These are phyloP conservation scores for Balearica regulorum DNA, from an alignment of 2,797 vertebrate species.

Conservation along the genomic window DNA sequence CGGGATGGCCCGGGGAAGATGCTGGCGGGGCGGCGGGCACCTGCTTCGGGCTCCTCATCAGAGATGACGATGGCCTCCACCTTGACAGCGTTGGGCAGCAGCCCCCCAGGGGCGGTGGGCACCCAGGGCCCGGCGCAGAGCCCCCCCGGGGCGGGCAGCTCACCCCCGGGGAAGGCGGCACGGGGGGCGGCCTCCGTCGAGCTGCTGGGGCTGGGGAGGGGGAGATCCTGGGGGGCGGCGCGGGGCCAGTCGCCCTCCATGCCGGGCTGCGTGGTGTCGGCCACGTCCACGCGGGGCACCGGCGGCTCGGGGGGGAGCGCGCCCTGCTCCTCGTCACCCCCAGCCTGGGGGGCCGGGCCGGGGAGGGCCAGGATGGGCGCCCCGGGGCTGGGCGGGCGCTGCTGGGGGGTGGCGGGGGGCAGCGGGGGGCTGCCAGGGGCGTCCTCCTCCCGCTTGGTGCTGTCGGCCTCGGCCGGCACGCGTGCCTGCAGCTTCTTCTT, in stretches of 20 bases:
- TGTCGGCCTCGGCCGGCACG: slow-evolving; percentile 88
- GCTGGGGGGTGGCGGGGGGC: slow-evolving; percentile 45
- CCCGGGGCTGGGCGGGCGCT: background rate
- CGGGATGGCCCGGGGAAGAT: background rate
- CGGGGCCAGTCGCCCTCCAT: slow-evolving; percentile 75
- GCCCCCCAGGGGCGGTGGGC: background rate
- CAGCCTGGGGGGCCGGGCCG: background rate
- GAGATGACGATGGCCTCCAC: slow-evolving; percentile 94
- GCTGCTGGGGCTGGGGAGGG: slow-evolving; percentile 87
- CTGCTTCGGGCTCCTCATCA: slow-evolving; percentile 85
- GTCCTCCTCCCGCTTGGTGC: slow-evolving; percentile 85
- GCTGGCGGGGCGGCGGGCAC: background rate
- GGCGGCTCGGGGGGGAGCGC: background rate
- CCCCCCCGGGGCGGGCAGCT: background rate
- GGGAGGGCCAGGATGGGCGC: background rate
- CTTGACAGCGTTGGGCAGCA: slow-evolving; percentile 76
- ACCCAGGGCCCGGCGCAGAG: background rate
- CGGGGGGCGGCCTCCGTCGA: slow-evolving; percentile 79
- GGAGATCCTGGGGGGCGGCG: slow-evolving; percentile 46
- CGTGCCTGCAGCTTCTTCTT: slow-evolving; percentile 88
- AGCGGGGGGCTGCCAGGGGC: background rate
- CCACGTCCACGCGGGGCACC: slow-evolving; percentile 70
- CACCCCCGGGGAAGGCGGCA: slow-evolving; percentile 48
- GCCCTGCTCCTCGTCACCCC: background rate
- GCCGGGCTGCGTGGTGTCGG: slow-evolving; percentile 91